phyloP scores from a whole-genome alignment of 2,797 vertebrate species.

The Microchirus variegatus region DNA sequence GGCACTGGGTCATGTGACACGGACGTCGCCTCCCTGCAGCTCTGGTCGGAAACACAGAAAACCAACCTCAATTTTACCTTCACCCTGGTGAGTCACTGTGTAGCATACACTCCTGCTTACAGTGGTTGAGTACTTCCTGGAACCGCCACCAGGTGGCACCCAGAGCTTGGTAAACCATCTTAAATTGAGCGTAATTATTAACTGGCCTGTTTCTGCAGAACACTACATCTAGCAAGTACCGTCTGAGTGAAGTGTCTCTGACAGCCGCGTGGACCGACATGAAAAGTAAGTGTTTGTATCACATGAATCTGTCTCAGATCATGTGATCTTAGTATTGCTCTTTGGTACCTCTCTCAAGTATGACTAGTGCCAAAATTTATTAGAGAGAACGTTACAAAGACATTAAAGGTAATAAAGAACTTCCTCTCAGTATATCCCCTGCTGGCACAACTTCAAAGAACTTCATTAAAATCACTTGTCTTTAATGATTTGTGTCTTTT shows the following conservation, averaged over 20 bases:
- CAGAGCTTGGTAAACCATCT: neutral
- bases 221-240: conserved; percentile 76
- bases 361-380: too few relatives aligned
- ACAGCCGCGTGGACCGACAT: conserved; percentile 67
- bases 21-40: conserved; percentile 67
- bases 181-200: neutral
- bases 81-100: conserved; percentile 73
- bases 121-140: neutral
- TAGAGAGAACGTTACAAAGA: too few relatives aligned
- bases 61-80: conserved; percentile 82
- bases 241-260: conserved; percentile 73
- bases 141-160: conserved; percentile 58
- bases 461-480: too few relatives aligned
- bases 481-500: neutral
- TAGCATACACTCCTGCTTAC: neutral
- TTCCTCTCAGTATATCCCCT: too few relatives aligned
- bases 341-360: too few relatives aligned
- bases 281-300: conserved; percentile 67
- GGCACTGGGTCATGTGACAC: conserved; percentile 77
- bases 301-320: neutral
- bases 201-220: conserved; percentile 67
- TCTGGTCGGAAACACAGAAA: conserved; percentile 67
- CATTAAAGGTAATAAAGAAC: too few relatives aligned
- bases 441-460: too few relatives aligned
- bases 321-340: neutral